Evolutionary conservation across 92 coral and sea anemone species (phyloP).

Genomic region (Palythoa caribaeorum): DNA sequence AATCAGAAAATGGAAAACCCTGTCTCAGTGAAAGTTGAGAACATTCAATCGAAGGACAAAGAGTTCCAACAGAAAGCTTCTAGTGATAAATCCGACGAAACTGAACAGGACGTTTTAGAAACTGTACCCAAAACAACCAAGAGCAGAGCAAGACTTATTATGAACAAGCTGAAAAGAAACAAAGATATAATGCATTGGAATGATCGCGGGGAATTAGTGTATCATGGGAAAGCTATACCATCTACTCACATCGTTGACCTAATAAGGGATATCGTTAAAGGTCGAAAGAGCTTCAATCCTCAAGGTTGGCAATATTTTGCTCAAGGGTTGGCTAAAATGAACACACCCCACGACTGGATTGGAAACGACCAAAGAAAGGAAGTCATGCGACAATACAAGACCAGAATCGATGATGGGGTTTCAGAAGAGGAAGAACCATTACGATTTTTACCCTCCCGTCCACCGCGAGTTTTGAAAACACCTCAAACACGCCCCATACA

Average conservation of each 20-base stretch:
- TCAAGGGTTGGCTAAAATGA: conserved; percentile 46
- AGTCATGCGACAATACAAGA: background rate
- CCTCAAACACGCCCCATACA: background rate
- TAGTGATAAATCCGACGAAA: conserved; percentile 7
- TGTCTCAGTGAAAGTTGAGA: background rate
- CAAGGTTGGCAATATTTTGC: conserved; percentile 55
- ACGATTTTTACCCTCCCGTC: conserved; percentile 5
- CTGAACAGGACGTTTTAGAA: conserved; percentile 36
- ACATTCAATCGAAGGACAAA: conserved; percentile 2
- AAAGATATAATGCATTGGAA: conserved; percentile 58
- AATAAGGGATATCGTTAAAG: conserved; percentile 51
- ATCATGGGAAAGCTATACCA: conserved; percentile 42
- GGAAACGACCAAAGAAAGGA: background rate
- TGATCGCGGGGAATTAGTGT: conserved; percentile 49
- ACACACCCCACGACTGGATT: conserved; percentile 26
- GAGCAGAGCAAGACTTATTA: conserved; percentile 34
- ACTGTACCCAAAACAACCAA: conserved; percentile 42
- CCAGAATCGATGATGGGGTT: background rate
- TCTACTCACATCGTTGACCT: conserved; percentile 64
- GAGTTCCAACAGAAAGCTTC: conserved; percentile 7
- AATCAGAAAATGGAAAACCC: background rate
- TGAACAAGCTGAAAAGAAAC: conserved; percentile 44
- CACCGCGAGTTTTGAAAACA: background rate
- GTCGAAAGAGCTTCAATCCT: conserved; percentile 52
- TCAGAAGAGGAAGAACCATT: background rate